Percentiles rank a stretch among this genome's conserved stretches.
These are phyloP conservation scores for Callosobruchus maculatus DNA, from an alignment of 2,888 invertebrate genomes.

Conservation along the genomic window DNA sequence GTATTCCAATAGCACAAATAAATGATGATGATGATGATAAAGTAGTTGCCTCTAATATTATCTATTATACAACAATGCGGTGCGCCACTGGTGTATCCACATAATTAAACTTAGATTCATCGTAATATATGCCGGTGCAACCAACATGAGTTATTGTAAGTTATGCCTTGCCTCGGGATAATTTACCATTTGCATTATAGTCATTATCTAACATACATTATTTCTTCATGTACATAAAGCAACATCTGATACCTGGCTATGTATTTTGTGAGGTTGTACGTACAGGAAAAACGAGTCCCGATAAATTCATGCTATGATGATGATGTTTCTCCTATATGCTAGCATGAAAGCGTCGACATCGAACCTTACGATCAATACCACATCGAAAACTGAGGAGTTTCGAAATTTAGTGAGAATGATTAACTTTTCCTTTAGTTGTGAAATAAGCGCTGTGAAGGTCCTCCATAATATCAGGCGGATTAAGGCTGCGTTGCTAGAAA, in stretches of 20 bases:
- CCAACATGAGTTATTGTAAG: slow-evolving; percentile 26
- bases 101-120: slow-evolving; percentile 19
- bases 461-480: no score
- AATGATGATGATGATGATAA: no score
- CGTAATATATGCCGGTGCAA: slow-evolving; percentile 25
- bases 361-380: no score
- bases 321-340: neutral
- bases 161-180: slow-evolving; percentile 24
- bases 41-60: no score
- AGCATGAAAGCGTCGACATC: slow-evolving; percentile 6
- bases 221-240: slow-evolving; percentile 21
- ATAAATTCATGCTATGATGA: neutral
- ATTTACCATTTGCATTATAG: slow-evolving; percentile 27
- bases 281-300: neutral
- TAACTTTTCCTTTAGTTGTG: no score
- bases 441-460: no score
- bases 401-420: no score
- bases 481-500: no score
- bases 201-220: slow-evolving; percentile 28
- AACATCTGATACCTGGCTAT: slow-evolving; percentile 22
- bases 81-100: slow-evolving; percentile 10
- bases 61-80: neutral
- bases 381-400: no score
- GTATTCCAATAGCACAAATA: no score
- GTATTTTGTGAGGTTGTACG: slow-evolving; percentile 8